Base-by-base conservation (phyloP, 2,797 vertebrate genomes). In the Sebastes matsubarae region DNA sequence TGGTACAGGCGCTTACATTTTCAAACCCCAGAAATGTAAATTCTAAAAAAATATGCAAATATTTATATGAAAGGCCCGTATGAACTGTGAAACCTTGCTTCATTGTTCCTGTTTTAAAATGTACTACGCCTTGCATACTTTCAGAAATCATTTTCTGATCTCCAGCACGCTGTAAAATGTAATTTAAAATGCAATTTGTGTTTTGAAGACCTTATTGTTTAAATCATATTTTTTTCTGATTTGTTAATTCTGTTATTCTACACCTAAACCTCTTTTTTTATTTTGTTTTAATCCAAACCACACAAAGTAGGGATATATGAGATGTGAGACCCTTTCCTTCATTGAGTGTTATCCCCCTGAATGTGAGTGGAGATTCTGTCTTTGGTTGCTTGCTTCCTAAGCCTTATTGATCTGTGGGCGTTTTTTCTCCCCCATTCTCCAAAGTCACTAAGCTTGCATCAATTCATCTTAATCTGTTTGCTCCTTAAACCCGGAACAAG, bases 401-500 rank as follows among this genome's bases (percentile, higher is more conserved):
- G 94, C 93, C 92, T 94, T 95, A 95, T 94, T 95, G 95, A 95
- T 96, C 93, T 90, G 91, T 94, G 92, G 93, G 93, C 90, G 93
- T 93, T 94, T 94, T 92, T 77, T 87, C 77, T 82, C 74, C 86
- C 74, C 89, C 88, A 94, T 94, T 95, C 94, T 94, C 94, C 91
- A 92, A 93, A 95, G 94, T 95, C 93, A 92, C 93, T 94, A 93
- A 95, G 95, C 94, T 95, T 94, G 93, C 95, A 94, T 96, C 94
- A 93, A 94, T 95, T 94, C 91, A 93, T 95, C 95, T 96, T 95
- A 95, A 96, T 95, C 95, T 95, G 94, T 94, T 95, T 95, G 94
- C 93, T 96, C 93, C 94, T 95, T 95, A 95, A 95, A 95, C 93
- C 93, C 79, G 94, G 94, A 96, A 96, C 95, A 96, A 96, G 95